These are phyloP conservation scores for Ahaetulla prasina DNA, from an alignment of 2,113 vertebrate genomes.

Conservation along the genomic window DNA sequence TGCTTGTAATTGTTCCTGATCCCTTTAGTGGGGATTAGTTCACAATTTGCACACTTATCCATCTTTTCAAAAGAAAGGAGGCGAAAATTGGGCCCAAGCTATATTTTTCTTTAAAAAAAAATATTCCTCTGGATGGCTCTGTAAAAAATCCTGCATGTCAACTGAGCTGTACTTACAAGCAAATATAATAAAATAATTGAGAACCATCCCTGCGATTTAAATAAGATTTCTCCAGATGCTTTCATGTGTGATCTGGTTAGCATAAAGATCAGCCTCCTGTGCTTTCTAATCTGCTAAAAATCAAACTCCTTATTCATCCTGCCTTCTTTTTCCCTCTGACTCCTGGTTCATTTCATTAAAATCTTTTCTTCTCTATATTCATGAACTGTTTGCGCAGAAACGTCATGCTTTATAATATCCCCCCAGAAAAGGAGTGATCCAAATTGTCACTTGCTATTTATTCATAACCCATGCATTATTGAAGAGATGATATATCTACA, in stretches of 20 bases:
- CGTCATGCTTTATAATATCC: neutral
- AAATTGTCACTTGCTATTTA: constrained; percentile 13
- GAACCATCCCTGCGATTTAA: neutral
- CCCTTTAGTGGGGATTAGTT: neutral
- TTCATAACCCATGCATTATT: constrained; percentile 12
- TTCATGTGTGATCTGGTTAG: neutral
- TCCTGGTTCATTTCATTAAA: neutral
- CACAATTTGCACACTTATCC: neutral
- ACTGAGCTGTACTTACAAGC: neutral
- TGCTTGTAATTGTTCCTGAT: neutral
- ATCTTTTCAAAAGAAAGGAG: neutral
- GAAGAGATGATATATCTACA: neutral
- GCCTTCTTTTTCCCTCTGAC: neutral
- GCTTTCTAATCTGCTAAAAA: neutral
- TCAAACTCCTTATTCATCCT: neutral
- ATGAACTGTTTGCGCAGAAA: neutral
- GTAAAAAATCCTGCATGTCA: neutral
- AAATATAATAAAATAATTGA: neutral
- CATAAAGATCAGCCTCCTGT: neutral
- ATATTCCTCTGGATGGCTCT: neutral
- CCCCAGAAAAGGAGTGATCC: neutral
- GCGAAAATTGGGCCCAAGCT: neutral
- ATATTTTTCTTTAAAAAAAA: neutral
- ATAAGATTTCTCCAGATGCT: neutral
- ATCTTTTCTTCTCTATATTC: constrained; percentile 1